Percentiles rank a stretch among this genome's conserved stretches.
Conservation (phyloP, 2,888 invertebrate genomes). For the Dryadula phaetusa region DNA sequence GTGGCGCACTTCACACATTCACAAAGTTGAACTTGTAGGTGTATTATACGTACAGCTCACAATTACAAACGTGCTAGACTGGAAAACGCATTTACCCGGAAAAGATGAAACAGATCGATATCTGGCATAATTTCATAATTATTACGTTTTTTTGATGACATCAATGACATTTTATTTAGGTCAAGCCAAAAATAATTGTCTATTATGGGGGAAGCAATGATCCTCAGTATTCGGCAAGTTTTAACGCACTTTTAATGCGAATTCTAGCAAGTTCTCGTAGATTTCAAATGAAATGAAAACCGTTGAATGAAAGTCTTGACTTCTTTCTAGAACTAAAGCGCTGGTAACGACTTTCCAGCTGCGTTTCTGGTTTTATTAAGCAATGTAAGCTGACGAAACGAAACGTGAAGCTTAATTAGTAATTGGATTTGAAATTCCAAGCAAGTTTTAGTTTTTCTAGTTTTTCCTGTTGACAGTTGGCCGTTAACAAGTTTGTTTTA, state of each 20-base stretch:
- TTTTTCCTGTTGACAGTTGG: constrained; percentile 40
- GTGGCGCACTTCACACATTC: constrained; percentile 64
- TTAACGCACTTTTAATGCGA: constrained; percentile 53
- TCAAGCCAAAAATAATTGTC: constrained; percentile 48
- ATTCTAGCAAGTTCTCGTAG: constrained; percentile 52
- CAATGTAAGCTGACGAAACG: constrained; percentile 68
- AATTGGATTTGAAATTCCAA: constrained; percentile 67
- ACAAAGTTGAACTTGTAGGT: constrained; percentile 41
- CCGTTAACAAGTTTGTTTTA: constrained; percentile 41
- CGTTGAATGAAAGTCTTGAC: constrained; percentile 66
- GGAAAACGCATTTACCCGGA: constrained; percentile 71
- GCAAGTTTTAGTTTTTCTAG: constrained; percentile 55
- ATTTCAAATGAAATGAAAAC: constrained; percentile 71
- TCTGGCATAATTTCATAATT: constrained; percentile 32
- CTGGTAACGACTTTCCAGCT: constrained; percentile 68
- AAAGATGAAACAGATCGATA: constrained; percentile 70
- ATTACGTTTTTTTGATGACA: constrained; percentile 4
- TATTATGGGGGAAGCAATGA: constrained; percentile 49
- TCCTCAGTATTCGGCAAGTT: constrained; percentile 54
- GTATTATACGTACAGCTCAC: constrained; percentile 50
- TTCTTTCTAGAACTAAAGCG: constrained; percentile 69
- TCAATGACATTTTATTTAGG: constrained; percentile 26
- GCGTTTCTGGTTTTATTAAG: constrained; percentile 68
- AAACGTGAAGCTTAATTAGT: constrained; percentile 73
- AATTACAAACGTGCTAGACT: constrained; percentile 68